Evolutionary conservation across 2,113 vertebrate genomes (phyloP).

Genomic region (Nyctibius bracteatus): DNA sequence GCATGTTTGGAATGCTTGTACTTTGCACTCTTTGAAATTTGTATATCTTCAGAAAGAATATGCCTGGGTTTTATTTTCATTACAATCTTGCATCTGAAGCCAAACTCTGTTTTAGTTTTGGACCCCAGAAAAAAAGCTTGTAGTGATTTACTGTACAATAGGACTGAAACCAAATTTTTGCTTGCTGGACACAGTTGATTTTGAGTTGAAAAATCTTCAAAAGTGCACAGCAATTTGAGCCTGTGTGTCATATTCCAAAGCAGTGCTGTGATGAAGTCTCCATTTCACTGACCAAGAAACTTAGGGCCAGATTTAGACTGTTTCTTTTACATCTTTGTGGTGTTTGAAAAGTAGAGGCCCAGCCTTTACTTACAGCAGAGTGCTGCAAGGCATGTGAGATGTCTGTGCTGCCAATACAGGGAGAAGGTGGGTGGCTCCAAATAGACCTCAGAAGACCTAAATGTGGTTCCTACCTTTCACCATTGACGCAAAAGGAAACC

Average conservation of each 20-base stretch:
- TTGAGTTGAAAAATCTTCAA: not conserved
- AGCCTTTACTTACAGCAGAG: not conserved
- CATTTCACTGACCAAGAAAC: not conserved
- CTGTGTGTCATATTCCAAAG: not conserved
- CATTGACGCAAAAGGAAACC: not conserved
- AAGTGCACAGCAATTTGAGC: not conserved
- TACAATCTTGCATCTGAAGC: not conserved
- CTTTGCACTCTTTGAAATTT: not conserved
- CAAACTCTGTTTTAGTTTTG: not conserved
- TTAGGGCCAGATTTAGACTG: not conserved
- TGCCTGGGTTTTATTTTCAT: not conserved
- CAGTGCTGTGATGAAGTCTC: not conserved
- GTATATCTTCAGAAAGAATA: not conserved
- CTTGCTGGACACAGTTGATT: not conserved
- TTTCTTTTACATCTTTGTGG: not conserved
- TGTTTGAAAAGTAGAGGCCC: not conserved
- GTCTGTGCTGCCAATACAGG: not conserved
- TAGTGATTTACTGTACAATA: not conserved
- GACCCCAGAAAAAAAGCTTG: not conserved
- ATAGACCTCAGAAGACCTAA: not conserved
- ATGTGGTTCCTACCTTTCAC: not conserved
- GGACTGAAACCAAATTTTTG: not conserved
- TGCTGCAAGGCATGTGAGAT: accelerated
- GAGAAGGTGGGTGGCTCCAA: not conserved
- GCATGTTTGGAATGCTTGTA: not conserved